Evolutionary conservation across 2,888 invertebrate species (phyloP).

Genomic region (Sturmia bella): DNA sequence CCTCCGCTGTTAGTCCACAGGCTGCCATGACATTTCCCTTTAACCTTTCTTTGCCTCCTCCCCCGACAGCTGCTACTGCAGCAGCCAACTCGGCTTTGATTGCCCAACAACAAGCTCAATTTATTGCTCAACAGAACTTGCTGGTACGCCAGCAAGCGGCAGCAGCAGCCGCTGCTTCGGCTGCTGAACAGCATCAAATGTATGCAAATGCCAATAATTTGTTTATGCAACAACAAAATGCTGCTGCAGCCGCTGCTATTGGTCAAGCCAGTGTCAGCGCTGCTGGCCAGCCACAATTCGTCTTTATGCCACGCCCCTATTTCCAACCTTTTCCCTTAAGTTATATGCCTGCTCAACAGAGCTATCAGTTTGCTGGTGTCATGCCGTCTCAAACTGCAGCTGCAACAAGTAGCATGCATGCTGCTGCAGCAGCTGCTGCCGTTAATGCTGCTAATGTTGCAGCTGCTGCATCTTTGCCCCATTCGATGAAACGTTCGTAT

Average conservation of each 20-base stretch:
- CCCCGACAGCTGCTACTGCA: slow-evolving; percentile 71
- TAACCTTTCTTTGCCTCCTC: slow-evolving; percentile 80
- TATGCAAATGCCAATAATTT: slow-evolving; percentile 75
- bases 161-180: slow-evolving; percentile 81
- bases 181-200: slow-evolving; percentile 77
- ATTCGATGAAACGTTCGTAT: slow-evolving; percentile 86
- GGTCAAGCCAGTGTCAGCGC: slow-evolving; percentile 61
- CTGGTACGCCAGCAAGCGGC: slow-evolving; percentile 87
- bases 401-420: slow-evolving; percentile 63
- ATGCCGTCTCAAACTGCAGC: slow-evolving; percentile 73
- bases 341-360: slow-evolving; percentile 74
- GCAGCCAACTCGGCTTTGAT: slow-evolving; percentile 81
- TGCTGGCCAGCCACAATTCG: slow-evolving; percentile 80
- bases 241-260: slow-evolving; percentile 74
- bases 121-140: slow-evolving; percentile 87
- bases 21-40: slow-evolving; percentile 75
- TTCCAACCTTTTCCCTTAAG: slow-evolving; percentile 80
- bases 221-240: slow-evolving; percentile 75
- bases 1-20: slow-evolving; percentile 71
- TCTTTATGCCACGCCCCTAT: slow-evolving; percentile 80
- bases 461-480: slow-evolving; percentile 70
- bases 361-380: slow-evolving; percentile 75
- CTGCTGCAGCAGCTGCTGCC: slow-evolving; percentile 71
- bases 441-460: slow-evolving; percentile 68
- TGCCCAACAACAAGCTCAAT: slow-evolving; percentile 84